These are phyloP conservation scores for Brachylomia viminalis DNA, from an alignment of 2,888 invertebrate genomes.

Conservation along the genomic window DNA sequence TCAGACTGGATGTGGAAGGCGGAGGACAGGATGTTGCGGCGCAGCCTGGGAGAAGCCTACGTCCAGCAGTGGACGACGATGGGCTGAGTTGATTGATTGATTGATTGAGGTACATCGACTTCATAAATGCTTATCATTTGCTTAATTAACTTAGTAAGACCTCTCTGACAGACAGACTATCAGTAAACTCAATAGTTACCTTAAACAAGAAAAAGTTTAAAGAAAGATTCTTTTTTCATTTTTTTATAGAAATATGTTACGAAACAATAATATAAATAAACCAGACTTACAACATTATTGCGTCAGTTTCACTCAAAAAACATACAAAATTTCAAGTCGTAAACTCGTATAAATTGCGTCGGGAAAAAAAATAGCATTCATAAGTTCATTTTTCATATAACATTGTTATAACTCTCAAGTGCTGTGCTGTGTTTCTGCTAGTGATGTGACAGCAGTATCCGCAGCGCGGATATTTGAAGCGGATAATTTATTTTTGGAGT, in stretches of 20 bases:
- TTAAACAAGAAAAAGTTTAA: background rate
- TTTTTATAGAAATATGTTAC: background rate
- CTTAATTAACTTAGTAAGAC: too few relatives aligned
- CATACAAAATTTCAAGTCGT: slow-evolving; percentile 44
- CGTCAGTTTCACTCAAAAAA: slow-evolving; percentile 23
- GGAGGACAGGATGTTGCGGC: too few relatives aligned
- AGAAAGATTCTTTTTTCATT: background rate
- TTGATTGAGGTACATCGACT: too few relatives aligned
- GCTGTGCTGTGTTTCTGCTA: slow-evolving; percentile 60
- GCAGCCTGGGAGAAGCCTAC: too few relatives aligned
- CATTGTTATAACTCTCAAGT: slow-evolving; percentile 69
- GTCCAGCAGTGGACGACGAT: too few relatives aligned
- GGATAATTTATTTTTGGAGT: background rate
- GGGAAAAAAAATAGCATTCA: slow-evolving; percentile 62
- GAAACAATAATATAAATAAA: slow-evolving; percentile 18
- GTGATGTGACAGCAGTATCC: slow-evolving; percentile 54
- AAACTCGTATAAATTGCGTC: slow-evolving; percentile 59
- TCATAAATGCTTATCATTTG: too few relatives aligned
- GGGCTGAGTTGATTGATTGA: too few relatives aligned
- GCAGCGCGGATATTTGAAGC: slow-evolving; percentile 15
- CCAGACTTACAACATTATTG: slow-evolving; percentile 7
- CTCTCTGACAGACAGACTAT: too few relatives aligned
- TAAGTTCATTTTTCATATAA: slow-evolving; percentile 69
- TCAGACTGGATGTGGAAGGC: too few relatives aligned
- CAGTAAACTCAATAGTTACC: too few relatives aligned